Conservation (phyloP, 2,113 vertebrate species). For the Eurypyga helias region DNA sequence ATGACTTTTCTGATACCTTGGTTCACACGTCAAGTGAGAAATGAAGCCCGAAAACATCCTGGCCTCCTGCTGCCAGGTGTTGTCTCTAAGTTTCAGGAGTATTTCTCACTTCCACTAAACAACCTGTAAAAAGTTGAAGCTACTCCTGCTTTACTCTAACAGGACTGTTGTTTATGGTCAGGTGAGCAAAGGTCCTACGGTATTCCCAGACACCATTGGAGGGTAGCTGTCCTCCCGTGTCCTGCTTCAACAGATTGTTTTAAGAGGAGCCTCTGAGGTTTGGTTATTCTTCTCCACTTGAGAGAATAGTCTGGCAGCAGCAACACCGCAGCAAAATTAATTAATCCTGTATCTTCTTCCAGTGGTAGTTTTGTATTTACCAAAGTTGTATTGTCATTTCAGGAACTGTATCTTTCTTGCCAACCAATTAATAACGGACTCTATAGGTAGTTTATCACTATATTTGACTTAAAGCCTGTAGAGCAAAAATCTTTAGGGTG, state of each 20-base stretch:
- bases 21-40: not conserved
- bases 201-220: not conserved
- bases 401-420: not conserved
- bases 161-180: not conserved
- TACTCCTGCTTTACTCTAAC: not conserved
- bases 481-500: not conserved
- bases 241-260: not conserved
- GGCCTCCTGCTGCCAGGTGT: not conserved
- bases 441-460: not conserved
- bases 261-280: not conserved
- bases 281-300: not conserved
- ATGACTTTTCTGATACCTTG: not conserved
- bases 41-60: not conserved
- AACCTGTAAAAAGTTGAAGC: not conserved
- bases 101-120: not conserved
- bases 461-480: not conserved
- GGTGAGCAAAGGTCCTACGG: not conserved
- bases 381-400: not conserved
- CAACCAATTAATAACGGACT: not conserved
- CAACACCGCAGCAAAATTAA: not conserved
- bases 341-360: not conserved
- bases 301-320: not conserved
- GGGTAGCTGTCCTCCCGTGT: not conserved
- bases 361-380: not conserved
- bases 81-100: not conserved